Evolutionary conservation across 2,888 invertebrate genomes (phyloP).

Genomic region (Parasteatoda lunata): DNA sequence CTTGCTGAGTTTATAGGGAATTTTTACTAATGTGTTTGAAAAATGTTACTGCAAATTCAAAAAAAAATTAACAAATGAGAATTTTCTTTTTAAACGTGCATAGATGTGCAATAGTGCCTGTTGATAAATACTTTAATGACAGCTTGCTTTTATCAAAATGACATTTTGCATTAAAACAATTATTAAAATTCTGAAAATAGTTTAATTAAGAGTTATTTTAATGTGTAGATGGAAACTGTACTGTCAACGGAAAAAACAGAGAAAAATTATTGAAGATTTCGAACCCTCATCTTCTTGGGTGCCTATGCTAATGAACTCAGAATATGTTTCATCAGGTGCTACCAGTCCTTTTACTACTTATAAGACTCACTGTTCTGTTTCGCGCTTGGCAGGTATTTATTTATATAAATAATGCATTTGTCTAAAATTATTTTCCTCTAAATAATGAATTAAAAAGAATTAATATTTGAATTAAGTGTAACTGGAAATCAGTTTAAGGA

Average conservation of each 20-base stretch:
- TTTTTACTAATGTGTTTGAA: background rate
- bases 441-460: background rate
- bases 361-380: constrained; percentile 40
- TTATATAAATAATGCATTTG: background rate
- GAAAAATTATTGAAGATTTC: constrained; percentile 15
- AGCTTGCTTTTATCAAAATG: too few species aligned
- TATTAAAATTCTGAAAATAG: too few species aligned
- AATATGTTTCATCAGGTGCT: constrained; percentile 42
- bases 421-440: background rate
- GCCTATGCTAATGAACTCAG: constrained; percentile 44
- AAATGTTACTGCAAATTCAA: background rate
- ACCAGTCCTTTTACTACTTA: constrained; percentile 39
- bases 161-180: too few species aligned
- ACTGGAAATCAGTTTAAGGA: background rate
- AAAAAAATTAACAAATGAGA: too few species aligned
- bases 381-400: constrained; percentile 29
- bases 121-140: too few species aligned
- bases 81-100: too few species aligned
- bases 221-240: constrained; percentile 46
- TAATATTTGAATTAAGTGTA: background rate
- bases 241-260: constrained; percentile 37
- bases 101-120: too few species aligned
- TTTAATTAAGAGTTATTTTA: background rate
- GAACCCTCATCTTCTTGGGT: constrained; percentile 54
- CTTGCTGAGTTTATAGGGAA: too few species aligned